Percentiles rank a stretch among this genome's conserved stretches.
Conservation (phyloP, 2,113 vertebrate species). For the Corapipo altera region DNA sequence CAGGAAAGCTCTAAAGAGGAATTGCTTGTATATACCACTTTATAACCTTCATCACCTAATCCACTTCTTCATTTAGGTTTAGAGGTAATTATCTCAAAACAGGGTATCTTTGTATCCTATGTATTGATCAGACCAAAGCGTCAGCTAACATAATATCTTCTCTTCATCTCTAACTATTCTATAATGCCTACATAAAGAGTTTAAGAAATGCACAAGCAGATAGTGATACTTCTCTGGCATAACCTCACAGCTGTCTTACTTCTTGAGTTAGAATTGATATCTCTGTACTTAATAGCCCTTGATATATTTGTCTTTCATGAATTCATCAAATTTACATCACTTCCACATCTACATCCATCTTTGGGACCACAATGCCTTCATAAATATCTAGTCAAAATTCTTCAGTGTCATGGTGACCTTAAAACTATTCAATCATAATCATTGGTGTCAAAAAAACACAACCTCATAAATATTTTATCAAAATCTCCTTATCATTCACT, state of each 20-base stretch:
- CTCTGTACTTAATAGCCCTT: conserved; percentile 17
- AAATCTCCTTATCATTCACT: conserved; percentile 16
- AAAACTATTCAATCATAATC: conserved; percentile 9
- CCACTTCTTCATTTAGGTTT: neutral
- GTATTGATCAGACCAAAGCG: neutral
- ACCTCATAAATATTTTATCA: conserved; percentile 4
- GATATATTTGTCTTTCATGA: conserved; percentile 35
- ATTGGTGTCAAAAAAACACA: neutral
- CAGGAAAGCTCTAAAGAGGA: neutral
- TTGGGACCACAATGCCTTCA: neutral
- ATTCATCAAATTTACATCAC: neutral
- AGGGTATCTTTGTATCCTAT: neutral
- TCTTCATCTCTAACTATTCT: neutral
- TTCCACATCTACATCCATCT: conserved; percentile 15
- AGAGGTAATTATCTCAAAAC: neutral
- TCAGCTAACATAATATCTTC: neutral
- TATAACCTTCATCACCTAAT: neutral
- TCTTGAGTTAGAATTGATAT: neutral
- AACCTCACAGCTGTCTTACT: neutral
- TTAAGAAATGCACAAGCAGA: neutral
- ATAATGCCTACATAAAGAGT: neutral
- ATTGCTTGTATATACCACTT: neutral
- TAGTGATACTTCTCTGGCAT: neutral
- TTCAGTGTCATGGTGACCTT: conserved; percentile 25
- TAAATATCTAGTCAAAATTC: conserved; percentile 30